Percentiles rank a stretch among this genome's conserved stretches.
These are phyloP conservation scores for Temnothorax ravouxi DNA, from an alignment of 2,888 invertebrate species.

Conservation along the genomic window DNA sequence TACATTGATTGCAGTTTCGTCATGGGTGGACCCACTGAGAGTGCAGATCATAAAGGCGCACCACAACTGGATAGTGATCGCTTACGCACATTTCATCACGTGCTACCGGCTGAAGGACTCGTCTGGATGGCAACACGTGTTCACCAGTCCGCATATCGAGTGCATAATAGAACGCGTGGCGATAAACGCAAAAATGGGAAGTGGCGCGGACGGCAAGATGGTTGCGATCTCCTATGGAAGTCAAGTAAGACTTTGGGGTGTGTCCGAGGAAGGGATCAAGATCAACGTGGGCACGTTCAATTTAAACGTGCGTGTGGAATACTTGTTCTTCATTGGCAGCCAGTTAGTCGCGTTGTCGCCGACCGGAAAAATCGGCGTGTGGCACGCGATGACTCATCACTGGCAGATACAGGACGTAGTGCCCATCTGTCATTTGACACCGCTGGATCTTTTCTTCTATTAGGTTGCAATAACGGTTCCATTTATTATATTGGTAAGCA, in stretches of 20 bases:
- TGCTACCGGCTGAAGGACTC: slow-evolving; percentile 98
- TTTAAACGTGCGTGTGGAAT: slow-evolving; percentile 96
- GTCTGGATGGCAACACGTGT: slow-evolving; percentile 98
- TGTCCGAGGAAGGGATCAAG: slow-evolving; percentile 92
- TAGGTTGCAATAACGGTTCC: slow-evolving; percentile 98
- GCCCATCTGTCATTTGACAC: slow-evolving; percentile 98
- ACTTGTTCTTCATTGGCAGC: slow-evolving; percentile 98
- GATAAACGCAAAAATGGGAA: slow-evolving; percentile 91
- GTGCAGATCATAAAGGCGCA: slow-evolving; percentile 98
- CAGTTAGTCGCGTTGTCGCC: slow-evolving; percentile 98
- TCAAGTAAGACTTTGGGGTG: slow-evolving; percentile 93
- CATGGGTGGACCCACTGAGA: slow-evolving; percentile 94
- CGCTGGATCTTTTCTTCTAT: slow-evolving; percentile 97
- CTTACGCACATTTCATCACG: slow-evolving; percentile 97
- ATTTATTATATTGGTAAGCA: slow-evolving; percentile 97
- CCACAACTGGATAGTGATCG: slow-evolving; percentile 99
- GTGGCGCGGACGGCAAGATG: slow-evolving; percentile 90
- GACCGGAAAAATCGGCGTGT: slow-evolving; percentile 98
- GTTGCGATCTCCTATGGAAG: slow-evolving; percentile 93
- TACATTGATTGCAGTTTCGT: slow-evolving; percentile 87
- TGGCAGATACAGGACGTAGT: slow-evolving; percentile 99
- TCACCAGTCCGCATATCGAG: slow-evolving; percentile 97
- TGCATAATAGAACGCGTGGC: slow-evolving; percentile 96
- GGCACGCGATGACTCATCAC: slow-evolving; percentile 99
- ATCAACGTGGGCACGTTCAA: slow-evolving; percentile 95